These are phyloP conservation scores for Myrmecobius fasciatus DNA, from an alignment of 2,113 vertebrate genomes.

Conservation along the genomic window DNA sequence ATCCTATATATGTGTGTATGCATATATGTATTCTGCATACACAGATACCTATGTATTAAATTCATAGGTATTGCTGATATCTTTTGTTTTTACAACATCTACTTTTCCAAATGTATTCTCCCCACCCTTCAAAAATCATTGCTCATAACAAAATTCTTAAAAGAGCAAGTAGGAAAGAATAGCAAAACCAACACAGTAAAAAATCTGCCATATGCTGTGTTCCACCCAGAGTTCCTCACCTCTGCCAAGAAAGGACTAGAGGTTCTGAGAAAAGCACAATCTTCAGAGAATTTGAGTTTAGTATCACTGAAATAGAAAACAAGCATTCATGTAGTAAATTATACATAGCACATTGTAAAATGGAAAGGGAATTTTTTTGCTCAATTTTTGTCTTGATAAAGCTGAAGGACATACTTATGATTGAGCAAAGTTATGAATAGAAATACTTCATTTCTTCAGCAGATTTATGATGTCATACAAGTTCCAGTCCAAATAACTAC, in stretches of 20 bases:
- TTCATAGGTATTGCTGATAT: no score
- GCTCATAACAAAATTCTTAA: not conserved
- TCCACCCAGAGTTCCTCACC: not conserved
- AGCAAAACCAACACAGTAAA: not conserved
- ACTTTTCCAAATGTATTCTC: no score
- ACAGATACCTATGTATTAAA: no score
- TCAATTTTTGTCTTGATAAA: constrained; percentile 20
- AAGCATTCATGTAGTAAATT: constrained; percentile 12
- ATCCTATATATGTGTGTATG: not conserved
- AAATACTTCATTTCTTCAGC: not conserved
- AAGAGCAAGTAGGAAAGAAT: not conserved
- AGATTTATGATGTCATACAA: not conserved
- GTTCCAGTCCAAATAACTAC: no score
- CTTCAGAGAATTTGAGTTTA: not conserved
- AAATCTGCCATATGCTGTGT: not conserved
- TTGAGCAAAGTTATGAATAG: not conserved
- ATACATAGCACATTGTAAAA: not conserved
- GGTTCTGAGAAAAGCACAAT: constrained; percentile 24
- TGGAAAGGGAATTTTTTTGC: not conserved
- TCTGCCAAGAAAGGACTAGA: not conserved
- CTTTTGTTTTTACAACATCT: not conserved
- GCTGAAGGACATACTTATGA: not conserved
- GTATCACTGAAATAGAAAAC: constrained; percentile 6
- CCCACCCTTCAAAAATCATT: not conserved
- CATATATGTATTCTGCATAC: no score